Evolutionary conservation across 2,888 invertebrate species (phyloP).

Genomic region (Callimorpha dominula): DNA sequence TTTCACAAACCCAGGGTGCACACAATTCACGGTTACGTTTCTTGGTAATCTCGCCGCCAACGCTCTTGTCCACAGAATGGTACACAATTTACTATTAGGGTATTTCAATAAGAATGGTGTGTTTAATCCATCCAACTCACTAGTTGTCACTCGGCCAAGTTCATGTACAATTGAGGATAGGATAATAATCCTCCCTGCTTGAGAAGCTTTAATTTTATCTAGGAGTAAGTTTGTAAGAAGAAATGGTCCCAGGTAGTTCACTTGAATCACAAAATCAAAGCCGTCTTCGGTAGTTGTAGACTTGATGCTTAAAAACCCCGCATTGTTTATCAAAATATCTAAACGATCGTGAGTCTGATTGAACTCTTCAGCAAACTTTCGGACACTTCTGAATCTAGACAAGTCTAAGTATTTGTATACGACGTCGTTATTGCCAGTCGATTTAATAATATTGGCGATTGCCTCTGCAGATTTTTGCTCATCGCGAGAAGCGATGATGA

Average conservation of each 20-base stretch:
- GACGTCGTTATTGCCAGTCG: slow-evolving; percentile 90
- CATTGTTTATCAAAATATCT: slow-evolving; percentile 89
- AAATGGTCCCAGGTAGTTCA: slow-evolving; percentile 91
- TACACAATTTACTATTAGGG: slow-evolving; percentile 74
- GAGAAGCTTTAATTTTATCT: slow-evolving; percentile 75
- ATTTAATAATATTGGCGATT: slow-evolving; percentile 89
- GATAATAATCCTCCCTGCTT: slow-evolving; percentile 77
- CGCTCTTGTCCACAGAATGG: slow-evolving; percentile 76
- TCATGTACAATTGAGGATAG: slow-evolving; percentile 74
- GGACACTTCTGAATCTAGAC: slow-evolving; percentile 80
- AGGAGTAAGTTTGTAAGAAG: slow-evolving; percentile 89
- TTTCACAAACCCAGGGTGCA: slow-evolving; percentile 94
- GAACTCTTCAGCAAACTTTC: slow-evolving; percentile 88
- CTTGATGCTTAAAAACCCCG: slow-evolving; percentile 80
- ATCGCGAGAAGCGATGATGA: slow-evolving; percentile 92
- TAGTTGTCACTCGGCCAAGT: slow-evolving; percentile 76
- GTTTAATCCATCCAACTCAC: slow-evolving; percentile 54
- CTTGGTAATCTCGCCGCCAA: slow-evolving; percentile 70
- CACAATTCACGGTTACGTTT: slow-evolving; percentile 91
- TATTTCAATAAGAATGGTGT: slow-evolving; percentile 76
- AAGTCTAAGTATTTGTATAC: slow-evolving; percentile 86
- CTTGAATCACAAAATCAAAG: slow-evolving; percentile 87
- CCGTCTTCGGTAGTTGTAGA: slow-evolving; percentile 86
- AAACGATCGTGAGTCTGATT: slow-evolving; percentile 80
- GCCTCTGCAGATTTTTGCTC: slow-evolving; percentile 89